Base-by-base conservation (phyloP, 2,113 vertebrate genomes). In the Calypte anna region DNA sequence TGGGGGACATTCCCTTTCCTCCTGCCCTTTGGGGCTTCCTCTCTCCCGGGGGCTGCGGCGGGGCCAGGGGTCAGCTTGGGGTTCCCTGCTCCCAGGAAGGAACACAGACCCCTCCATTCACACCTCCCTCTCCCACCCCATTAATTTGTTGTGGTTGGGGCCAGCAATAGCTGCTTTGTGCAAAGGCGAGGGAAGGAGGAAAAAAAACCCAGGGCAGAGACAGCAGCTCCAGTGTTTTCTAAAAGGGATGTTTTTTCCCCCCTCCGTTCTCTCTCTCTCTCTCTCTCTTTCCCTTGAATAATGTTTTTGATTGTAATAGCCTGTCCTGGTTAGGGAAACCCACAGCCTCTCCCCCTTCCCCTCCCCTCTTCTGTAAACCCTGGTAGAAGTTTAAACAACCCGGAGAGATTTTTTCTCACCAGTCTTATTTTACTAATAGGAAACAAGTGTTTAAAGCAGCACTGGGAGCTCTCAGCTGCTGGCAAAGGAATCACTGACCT, bases 81-180 rank as follows among this genome's bases (percentile, higher is more conserved):
- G 40, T 40, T 40, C 40, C 40, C 40, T 40, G 40, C 40, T 40
- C 40, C 40, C 40, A 40, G 40, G 40, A 40, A 40, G 40, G 40
- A 40, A 40, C 73, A 86, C 95, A 96, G 96, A 87, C 84, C 93
- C 89, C 86, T 95, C 74, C 93, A 76, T 96, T 93, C 94, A 91
- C 79, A 57, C 94, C 88, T 91, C 90, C 91, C 83, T 94, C 83
- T 94, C 93, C 96, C 90, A 91, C 86, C 94, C 90, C 43, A 16
- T 69, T 90, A 75, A 86, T 97, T 94, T 94, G 94, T 91, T 58
- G 66, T 92, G 93, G 94, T 86, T 51, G 7, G 81, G 88, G 54
- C 86, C 58, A 90, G 97, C 86, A 93, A 95, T 77, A 80, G 96
- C 63, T 30, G 96, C 95, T 97, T 96, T 96, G 97, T 97, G 92